Base-by-base conservation (phyloP, 92 coral and sea anemone species). In the Isaurus tuberculatus region DNA sequence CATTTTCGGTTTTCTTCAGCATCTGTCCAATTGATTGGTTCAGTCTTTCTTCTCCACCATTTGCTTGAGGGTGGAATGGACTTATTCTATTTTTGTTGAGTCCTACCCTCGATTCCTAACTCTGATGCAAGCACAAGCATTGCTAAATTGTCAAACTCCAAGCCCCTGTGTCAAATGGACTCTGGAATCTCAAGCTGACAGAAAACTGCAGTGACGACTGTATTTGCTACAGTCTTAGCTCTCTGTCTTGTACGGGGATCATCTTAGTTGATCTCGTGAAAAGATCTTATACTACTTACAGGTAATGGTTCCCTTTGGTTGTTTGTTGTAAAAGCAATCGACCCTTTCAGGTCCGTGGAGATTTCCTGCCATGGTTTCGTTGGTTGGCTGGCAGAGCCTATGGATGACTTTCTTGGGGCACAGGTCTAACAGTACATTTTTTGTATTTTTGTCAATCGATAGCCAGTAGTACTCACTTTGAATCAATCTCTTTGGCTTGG, bases 1-100 rank as follows among this genome's bases (percentile, higher is more conserved):
- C 46, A 29, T 83, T 51, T 55, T 71, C 36, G 0, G 75, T 14
- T 49, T 85, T 85, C 43, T 49, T 75, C 15, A 85, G 37, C 88
- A 85, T 85, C 75, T 75, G 58, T 14, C 88, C 75, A 13, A 74
- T 65, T 31, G 85, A 1, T 26, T 46, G 77, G 73, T 81, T 81
- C 26, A 81, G 71, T 43, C 77, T 40, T 42, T 81, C 85, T 26
- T 65, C 85, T 46, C 61, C 75, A 22, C 85, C 44, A 27, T 66
- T n/a, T 23, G 77, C 85, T 43, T 81, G 58, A 5, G 85, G 85
- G 69, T 80, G 85, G n/a, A 63, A 74, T 16, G 85, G 75, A 33
- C 73, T 63, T 34, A 80, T 65, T 42, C 85, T 63, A 60, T 80
- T 80, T 30, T 80, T 80, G 69, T 80, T n/a, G n/a, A n/a, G n/a